Conservation (phyloP, 2,113 vertebrate species). For the Zosterops pallidus region DNA sequence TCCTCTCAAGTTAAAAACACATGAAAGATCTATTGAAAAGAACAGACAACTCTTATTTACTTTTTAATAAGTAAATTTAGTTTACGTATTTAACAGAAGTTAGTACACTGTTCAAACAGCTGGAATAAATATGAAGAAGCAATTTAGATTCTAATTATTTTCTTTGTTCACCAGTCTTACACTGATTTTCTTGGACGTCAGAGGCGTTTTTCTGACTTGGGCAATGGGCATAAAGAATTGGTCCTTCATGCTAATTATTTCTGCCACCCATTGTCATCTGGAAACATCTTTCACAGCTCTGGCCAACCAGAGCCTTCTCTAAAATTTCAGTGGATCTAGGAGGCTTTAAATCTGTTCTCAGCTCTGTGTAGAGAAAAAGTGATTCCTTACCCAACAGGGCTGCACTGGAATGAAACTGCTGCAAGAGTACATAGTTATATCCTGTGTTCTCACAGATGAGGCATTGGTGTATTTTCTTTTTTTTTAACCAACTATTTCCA, state of each 20-base stretch:
- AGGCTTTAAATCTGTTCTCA: neutral
- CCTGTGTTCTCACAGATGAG: neutral
- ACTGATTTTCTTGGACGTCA: neutral
- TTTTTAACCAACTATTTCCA: neutral
- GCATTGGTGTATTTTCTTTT: neutral
- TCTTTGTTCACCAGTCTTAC: slow-evolving; percentile 32
- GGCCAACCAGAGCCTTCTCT: neutral
- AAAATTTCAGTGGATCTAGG: neutral
- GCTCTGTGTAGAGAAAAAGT: neutral
- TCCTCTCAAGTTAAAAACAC: slow-evolving; percentile 73
- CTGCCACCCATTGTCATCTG: slow-evolving; percentile 11
- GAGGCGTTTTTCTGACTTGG: neutral
- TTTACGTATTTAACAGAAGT: slow-evolving; percentile 64
- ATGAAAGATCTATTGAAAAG: slow-evolving; percentile 60
- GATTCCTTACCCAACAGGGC: neutral
- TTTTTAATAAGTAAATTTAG: slow-evolving; percentile 58
- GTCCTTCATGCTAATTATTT: neutral
- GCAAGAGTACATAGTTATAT: neutral
- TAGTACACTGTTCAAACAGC: slow-evolving; percentile 39
- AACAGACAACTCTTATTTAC: slow-evolving; percentile 66
- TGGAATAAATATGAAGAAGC: slow-evolving; percentile 48
- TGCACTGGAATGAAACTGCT: neutral
- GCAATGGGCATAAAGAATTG: neutral
- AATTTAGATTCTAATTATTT: slow-evolving; percentile 28
- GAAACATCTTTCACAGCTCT: neutral